Conservation (phyloP, 1,140 invertebrate genomes). For the Diprion similis region DNA sequence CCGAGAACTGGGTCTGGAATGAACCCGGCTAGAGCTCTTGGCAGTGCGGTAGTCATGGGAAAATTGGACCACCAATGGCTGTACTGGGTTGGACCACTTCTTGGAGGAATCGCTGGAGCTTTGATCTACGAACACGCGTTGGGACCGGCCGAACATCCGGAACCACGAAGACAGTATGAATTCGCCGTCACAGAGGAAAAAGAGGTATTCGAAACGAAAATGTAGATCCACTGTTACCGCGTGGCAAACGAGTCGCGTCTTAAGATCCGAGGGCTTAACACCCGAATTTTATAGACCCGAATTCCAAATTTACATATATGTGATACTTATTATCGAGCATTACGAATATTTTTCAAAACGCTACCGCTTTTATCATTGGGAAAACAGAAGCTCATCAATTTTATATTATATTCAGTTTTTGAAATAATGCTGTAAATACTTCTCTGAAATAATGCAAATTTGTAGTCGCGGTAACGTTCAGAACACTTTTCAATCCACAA, state of each 20-base stretch:
- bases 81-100: constrained; percentile 87
- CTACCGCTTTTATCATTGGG: too few relatives aligned
- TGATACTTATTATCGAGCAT: too few relatives aligned
- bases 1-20: constrained; percentile 86
- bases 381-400: too few relatives aligned
- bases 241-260: too few relatives aligned
- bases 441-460: too few relatives aligned
- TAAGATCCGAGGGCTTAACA: too few relatives aligned
- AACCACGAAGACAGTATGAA: constrained; percentile 61
- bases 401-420: too few relatives aligned
- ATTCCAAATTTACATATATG: too few relatives aligned
- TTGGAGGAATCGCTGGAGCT: constrained; percentile 79
- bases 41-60: constrained; percentile 80
- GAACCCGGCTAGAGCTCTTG: constrained; percentile 89
- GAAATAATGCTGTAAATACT: too few relatives aligned
- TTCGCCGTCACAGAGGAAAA: constrained; percentile 71
- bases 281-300: not conserved
- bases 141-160: constrained; percentile 63
- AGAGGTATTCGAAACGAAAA: constrained; percentile 61
- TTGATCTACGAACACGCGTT: constrained; percentile 79
- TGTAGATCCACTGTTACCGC: constrained; percentile 1
- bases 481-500: not conserved
- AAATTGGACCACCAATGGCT: constrained; percentile 85
- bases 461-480: too few relatives aligned
- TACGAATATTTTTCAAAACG: too few relatives aligned